Percentiles rank a stretch among this genome's conserved stretches.
These are phyloP conservation scores for Myioborus melanocephalus DNA, from an alignment of 2,797 vertebrate species.

Conservation along the genomic window DNA sequence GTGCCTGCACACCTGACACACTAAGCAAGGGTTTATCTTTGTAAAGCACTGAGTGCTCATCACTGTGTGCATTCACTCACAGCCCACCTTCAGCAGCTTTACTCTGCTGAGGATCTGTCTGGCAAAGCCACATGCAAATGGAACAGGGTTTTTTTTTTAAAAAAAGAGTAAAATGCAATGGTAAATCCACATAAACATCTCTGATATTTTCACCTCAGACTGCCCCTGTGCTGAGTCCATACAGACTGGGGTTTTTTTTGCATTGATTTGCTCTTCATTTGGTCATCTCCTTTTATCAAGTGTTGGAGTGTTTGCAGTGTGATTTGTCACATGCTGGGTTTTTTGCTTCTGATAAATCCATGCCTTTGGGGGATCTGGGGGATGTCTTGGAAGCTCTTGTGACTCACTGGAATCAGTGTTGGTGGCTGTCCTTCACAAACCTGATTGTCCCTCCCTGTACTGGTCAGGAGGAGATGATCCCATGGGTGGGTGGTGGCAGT, in stretches of 20 bases:
- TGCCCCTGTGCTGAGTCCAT: neutral
- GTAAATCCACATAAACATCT: neutral
- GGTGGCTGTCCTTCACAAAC: neutral
- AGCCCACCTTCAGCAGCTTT: neutral
- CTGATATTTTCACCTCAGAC: neutral
- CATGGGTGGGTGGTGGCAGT: neutral
- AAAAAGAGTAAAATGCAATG: neutral
- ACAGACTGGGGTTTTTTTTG: neutral
- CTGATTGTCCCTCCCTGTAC: neutral
- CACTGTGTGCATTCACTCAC: neutral
- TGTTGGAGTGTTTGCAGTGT: neutral
- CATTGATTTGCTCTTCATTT: neutral
- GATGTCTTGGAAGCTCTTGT: neutral
- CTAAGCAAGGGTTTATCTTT: neutral
- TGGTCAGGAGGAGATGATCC: neutral
- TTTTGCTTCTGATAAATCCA: neutral
- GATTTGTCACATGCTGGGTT: neutral
- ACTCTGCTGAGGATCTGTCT: neutral
- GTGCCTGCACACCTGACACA: neutral
- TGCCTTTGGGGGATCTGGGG: neutral
- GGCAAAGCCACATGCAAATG: neutral
- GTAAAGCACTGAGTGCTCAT: rapidly evolving
- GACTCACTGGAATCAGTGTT: neutral
- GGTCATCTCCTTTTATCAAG: neutral
- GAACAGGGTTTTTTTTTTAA: neutral